Evolutionary conservation across 2,797 vertebrate species (phyloP).

Genomic region (Danio tinwini): DNA sequence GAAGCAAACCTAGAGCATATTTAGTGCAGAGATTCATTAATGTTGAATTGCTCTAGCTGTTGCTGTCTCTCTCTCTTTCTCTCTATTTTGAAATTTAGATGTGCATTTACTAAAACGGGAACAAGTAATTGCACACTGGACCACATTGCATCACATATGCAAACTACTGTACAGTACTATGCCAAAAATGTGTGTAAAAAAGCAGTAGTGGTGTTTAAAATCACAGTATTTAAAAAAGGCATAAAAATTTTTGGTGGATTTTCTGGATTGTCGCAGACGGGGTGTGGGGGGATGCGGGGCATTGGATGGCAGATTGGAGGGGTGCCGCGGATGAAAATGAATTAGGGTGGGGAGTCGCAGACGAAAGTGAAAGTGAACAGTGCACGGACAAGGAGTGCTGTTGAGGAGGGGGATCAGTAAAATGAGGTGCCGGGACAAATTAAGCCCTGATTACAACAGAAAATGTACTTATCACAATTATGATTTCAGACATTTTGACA

Average conservation of each 20-base stretch:
- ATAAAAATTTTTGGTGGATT: no score
- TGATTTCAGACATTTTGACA: not conserved
- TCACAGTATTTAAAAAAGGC: not conserved
- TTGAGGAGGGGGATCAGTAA: no score
- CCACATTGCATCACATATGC: not conserved
- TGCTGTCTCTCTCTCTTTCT: constrained; percentile 11
- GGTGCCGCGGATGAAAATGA: no score
- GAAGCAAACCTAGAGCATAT: constrained; percentile 26
- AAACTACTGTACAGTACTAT: not conserved
- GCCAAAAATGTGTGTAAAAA: not conserved
- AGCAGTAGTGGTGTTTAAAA: not conserved
- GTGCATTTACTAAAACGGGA: not conserved
- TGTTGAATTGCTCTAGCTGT: not conserved
- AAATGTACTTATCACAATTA: not conserved
- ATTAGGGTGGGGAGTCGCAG: no score
- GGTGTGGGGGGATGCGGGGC: no score
- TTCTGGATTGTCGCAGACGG: no score
- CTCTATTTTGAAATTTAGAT: not conserved
- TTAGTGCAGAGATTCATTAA: constrained; percentile 25
- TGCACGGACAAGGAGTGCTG: no score
- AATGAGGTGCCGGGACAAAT: no score
- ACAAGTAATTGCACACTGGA: not conserved
- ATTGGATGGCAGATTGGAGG: no score
- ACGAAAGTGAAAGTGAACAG: no score
- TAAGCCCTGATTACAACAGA: no score